A percentile compares a stretch with the other conserved stretches of the same genome.
phyloP scores from a whole-genome alignment of 2,888 invertebrate species.

The Galerucella calmariensis region DNA sequence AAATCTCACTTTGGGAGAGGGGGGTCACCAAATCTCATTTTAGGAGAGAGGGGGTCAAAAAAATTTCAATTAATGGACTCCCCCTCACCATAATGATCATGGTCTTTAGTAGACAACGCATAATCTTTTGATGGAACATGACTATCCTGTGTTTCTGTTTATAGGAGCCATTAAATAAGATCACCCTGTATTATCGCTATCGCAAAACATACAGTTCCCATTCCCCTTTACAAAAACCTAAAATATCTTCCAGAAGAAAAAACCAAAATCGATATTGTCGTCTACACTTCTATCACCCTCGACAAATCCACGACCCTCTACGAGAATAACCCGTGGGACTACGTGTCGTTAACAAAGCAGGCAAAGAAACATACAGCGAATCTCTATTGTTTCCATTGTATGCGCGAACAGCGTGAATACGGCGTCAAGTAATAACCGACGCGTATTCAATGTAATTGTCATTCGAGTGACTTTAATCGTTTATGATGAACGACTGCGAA shows the following conservation, averaged over 20 bases:
- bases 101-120: too few species aligned
- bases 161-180: too few species aligned
- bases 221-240: not conserved
- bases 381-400: conserved; percentile 13
- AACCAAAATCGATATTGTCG: not conserved
- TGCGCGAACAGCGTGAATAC: not conserved
- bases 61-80: too few species aligned
- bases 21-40: too few species aligned
- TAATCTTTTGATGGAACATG: too few species aligned
- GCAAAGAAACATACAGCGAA: not conserved
- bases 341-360: conserved; percentile 11
- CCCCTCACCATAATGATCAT: too few species aligned
- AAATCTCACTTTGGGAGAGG: too few species aligned
- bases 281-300: not conserved
- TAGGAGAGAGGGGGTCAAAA: too few species aligned
- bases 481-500: conserved; percentile 4
- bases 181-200: too few species aligned
- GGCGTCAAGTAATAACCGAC: conserved; percentile 4
- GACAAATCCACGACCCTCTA: not conserved
- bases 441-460: conserved; percentile 8
- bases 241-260: not conserved
- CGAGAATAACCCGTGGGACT: conserved; percentile 15
- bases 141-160: too few species aligned
- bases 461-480: conserved; percentile 13
- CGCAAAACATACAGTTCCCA: too few species aligned